Evolutionary conservation across 2,888 invertebrate genomes (phyloP), one percentile per base, ranked within the genome.

Genomic region (Pteria penguin): DNA sequence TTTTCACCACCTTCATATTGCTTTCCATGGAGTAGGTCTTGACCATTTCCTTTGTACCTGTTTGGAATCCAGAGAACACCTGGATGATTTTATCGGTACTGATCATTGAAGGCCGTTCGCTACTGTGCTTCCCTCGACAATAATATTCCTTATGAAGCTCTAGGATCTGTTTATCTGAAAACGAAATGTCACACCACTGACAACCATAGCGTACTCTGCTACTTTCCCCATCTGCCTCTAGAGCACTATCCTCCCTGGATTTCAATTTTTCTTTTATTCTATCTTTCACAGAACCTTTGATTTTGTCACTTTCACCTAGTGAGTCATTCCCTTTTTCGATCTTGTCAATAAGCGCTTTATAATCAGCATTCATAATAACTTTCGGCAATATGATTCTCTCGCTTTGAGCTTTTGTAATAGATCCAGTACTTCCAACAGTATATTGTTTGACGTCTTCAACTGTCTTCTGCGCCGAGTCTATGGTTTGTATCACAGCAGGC

Each of bases 91-190:
- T 22, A 29, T 27, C 27, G 26, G 65, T 29, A 65, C 57, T 31
- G 45, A 45, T 33, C 61, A 55, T 4, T 68, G 55, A 24, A 33
- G 55, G 22, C 63, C 18, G 31, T 45, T 32, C 4, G 11, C 11
- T 18, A 11, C 54, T 32, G 26, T n/a, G 22, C 66, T 14, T 33
- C 74, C n/a, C 45, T 26, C 75, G 78, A 70, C 97, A 96, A 90
- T 96, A 96, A 89, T 95, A 95, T 89, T 95, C 93, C 87, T 95
- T 95, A 91, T 97, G 97, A 75, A 96, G 94, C 90, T 96, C 96
- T 83, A 97, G 93, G 89, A 96, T 96, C 81, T 96, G 96, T 54
- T 95, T 95, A 85, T 95, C 96, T 89, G 95, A 94, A 89, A 96
- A 97, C 32, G 95, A 94, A 89, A 95, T 95, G 88, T 95, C 95